A percentile compares a stretch with the other conserved stretches of the same genome.
phyloP scores from a whole-genome alignment of 2,113 vertebrate genomes.

The Crotophaga sulcirostris region DNA sequence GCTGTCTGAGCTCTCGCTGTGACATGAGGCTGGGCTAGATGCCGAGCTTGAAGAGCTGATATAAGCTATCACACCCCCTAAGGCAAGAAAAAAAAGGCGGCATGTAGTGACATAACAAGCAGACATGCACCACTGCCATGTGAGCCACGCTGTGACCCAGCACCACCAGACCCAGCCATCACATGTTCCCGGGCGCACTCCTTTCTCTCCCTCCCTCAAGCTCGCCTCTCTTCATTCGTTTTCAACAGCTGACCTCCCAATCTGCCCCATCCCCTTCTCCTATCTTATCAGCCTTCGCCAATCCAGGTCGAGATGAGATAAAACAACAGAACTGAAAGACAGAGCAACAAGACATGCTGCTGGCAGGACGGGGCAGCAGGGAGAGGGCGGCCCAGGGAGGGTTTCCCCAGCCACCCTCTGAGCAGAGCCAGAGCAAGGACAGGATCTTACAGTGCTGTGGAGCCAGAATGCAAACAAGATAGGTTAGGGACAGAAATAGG shows the following conservation, averaged over 20 bases:
- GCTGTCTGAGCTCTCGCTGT: slow-evolving; percentile 88
- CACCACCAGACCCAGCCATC: slow-evolving; percentile 51
- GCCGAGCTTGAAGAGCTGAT: slow-evolving; percentile 92
- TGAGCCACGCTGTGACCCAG: slow-evolving; percentile 41
- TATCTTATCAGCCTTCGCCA: not conserved
- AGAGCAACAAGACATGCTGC: not conserved
- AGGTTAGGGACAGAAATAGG: slow-evolving; percentile 48
- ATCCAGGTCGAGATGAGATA: not conserved
- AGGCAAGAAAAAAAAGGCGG: slow-evolving; percentile 46
- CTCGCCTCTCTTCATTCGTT: not conserved
- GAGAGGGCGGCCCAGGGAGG: not conserved
- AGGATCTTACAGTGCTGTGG: not conserved
- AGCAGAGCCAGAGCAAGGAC: not conserved
- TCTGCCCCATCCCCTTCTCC: not conserved
- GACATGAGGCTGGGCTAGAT: slow-evolving; percentile 88
- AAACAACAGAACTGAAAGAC: not conserved
- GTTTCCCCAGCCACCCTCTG: not conserved
- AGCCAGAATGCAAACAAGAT: slow-evolving; percentile 50
- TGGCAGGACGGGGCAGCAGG: not conserved
- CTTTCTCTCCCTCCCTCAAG: not conserved
- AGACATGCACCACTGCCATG: slow-evolving; percentile 49
- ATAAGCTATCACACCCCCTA: slow-evolving; percentile 95
- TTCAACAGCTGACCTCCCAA: not conserved
- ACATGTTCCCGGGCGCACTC: slow-evolving; percentile 7
- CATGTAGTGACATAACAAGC: slow-evolving; percentile 57